Evolutionary conservation across 2,888 invertebrate species (phyloP), one percentile per base, ranked within the genome.

Genomic region (Hydriomena furcata): DNA sequence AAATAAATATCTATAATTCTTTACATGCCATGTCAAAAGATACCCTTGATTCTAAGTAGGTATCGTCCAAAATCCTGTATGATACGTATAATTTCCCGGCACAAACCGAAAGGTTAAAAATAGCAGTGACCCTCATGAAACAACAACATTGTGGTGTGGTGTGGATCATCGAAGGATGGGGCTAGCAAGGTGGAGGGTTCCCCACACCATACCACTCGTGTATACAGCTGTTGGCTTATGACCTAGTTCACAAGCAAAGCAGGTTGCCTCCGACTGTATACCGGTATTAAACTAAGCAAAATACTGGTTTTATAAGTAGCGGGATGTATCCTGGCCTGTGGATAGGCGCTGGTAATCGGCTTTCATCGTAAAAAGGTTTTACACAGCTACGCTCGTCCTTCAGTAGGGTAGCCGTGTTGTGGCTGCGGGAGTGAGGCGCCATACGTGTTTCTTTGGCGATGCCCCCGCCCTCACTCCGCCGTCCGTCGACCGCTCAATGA

Each of bases 401-500:
- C 12, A 31, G 31, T 20, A 23, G 21, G 25, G 13, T 12, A 12
- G 7, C 21, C 0, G 34, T 17, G 25, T 7, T 20, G 27, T 10
- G 7, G 24, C 1, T 17, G 32, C 32, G 17, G 24, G 34, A 7
- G 10, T 32, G 44, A 21, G 36, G 28, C 20, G 24, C 28, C 30
- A 34, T 55, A 56, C 61, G 61, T 58, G 64, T 47, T 38, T 10
- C 35, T 36, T 34, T 37, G 34, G 47, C 51, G 52, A 56, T 31
- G 52, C 61, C 66, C 55, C 64, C 62, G 48, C 35, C 60, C 64
- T 61, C 65, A 61, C 57, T 53, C 52, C 57, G 58, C 61, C 49
- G 2, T 17, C 49, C 48, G 55, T 52, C 58, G 52, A 52, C 35
- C 55, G 51, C 56, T 25, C 40, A n/a, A 27, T 37, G 32, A 42